phyloP scores from a whole-genome alignment of 2,113 vertebrate genomes.

The Myotis brandtii region DNA sequence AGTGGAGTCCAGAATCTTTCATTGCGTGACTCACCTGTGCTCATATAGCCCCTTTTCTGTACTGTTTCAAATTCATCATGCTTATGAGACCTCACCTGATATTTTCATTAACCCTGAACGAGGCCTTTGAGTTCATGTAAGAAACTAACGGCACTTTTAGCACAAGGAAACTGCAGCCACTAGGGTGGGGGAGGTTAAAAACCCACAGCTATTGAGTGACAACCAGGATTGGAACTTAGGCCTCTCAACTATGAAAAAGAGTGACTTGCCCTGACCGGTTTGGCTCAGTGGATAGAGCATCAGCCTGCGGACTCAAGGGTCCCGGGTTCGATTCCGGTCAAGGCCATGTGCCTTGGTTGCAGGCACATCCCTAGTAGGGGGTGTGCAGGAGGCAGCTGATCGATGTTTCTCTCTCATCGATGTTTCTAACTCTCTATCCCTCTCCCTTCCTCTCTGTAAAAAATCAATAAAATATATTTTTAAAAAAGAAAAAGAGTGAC shows the following conservation, averaged over 20 bases:
- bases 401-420: too few relatives aligned
- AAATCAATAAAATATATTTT: too few relatives aligned
- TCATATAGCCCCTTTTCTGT: too few relatives aligned
- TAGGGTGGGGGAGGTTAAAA: background rate
- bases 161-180: background rate
- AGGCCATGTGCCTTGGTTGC: too few relatives aligned
- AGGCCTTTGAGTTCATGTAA: background rate
- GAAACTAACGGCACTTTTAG: background rate
- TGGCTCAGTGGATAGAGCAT: too few relatives aligned
- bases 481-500: background rate
- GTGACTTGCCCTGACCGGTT: too few relatives aligned
- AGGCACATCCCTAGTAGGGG: too few relatives aligned
- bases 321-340: too few relatives aligned
- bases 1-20: background rate
- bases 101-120: background rate
- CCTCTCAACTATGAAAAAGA: background rate
- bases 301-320: too few relatives aligned
- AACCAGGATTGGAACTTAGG: background rate
- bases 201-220: background rate
- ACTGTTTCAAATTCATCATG: background rate
- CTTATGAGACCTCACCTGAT: background rate
- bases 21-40: rapidly evolving
- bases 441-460: too few relatives aligned
- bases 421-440: too few relatives aligned
- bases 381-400: too few relatives aligned